phyloP scores from a whole-genome alignment of 2,888 invertebrate genomes.

The Dastarcus helophoroides region DNA sequence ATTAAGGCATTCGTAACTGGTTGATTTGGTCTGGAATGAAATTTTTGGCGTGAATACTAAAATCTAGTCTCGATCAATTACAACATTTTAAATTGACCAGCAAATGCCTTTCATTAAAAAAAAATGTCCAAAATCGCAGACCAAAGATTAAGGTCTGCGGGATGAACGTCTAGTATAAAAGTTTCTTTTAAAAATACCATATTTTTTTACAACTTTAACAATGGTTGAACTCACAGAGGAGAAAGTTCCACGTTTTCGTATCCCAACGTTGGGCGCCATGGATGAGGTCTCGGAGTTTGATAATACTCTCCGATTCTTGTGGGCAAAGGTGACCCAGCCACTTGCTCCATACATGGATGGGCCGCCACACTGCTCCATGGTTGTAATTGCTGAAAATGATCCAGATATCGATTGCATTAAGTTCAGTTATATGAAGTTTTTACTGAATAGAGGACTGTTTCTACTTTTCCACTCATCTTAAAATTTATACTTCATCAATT shows the following conservation, averaged over 20 bases:
- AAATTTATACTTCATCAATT: too few species aligned
- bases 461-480: constrained; percentile 21
- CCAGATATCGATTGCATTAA: neutral
- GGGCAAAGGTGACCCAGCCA: constrained; percentile 49
- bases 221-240: constrained; percentile 45
- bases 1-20: constrained; percentile 64
- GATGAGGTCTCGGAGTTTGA: constrained; percentile 62
- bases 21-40: constrained; percentile 45
- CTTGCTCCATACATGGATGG: constrained; percentile 53
- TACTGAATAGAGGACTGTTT: constrained; percentile 34
- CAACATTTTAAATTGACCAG: neutral
- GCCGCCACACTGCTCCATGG: constrained; percentile 46
- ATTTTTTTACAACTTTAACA: neutral
- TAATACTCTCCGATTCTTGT: constrained; percentile 57
- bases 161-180: constrained; percentile 4
- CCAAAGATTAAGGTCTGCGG: neutral
- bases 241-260: constrained; percentile 67
- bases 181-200: too few species aligned
- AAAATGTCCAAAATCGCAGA: neutral
- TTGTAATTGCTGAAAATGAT: constrained; percentile 56
- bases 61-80: constrained; percentile 3
- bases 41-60: neutral
- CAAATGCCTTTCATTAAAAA: neutral
- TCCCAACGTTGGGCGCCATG: constrained; percentile 69
- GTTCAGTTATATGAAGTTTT: neutral